A percentile compares a stretch with the other conserved stretches of the same genome.
phyloP scores from a whole-genome alignment of 1,140 invertebrate genomes.

The Cephus cinctus region DNA sequence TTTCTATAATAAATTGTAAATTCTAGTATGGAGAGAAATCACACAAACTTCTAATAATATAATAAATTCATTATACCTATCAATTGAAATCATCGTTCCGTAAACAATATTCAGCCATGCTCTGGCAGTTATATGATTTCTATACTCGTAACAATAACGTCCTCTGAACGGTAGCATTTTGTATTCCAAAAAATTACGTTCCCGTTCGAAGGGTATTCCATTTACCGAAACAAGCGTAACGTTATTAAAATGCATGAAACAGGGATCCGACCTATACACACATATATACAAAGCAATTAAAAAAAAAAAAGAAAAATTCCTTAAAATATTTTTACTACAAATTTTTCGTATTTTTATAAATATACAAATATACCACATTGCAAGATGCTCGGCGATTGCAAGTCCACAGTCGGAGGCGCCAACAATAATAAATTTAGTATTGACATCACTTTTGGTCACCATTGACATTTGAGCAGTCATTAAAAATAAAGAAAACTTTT shows the following conservation, averaged over 20 bases:
- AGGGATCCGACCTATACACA: conserved; percentile 14
- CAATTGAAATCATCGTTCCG: conserved; percentile 56
- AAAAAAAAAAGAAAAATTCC: conserved; percentile 9
- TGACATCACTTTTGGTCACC: conserved; percentile 54
- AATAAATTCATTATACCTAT: conserved; percentile 49
- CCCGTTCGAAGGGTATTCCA: conserved; percentile 60
- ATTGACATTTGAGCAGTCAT: conserved; percentile 49
- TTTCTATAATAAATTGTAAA: too few relatives aligned
- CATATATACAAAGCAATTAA: conserved; percentile 9
- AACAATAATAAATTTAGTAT: conserved; percentile 69
- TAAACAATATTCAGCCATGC: conserved; percentile 59
- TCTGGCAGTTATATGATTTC: conserved; percentile 52
- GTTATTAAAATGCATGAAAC: conserved; percentile 57
- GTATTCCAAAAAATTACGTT: conserved; percentile 43
- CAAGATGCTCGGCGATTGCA: conserved; percentile 66
- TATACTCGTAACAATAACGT: conserved; percentile 54
- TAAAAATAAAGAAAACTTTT: conserved; percentile 51
- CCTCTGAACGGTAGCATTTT: conserved; percentile 55
- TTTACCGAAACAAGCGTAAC: conserved; percentile 66
- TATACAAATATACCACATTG: conserved; percentile 61
- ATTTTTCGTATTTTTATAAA: too few relatives aligned
- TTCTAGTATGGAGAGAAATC: too few relatives aligned
- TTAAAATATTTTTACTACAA: conserved; percentile 1
- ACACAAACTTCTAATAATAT: neutral
- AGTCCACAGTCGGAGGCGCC: conserved; percentile 71